Conservation (phyloP, 64 coral and sea anemone genomes). For the Astreopora myriophthalma region DNA sequence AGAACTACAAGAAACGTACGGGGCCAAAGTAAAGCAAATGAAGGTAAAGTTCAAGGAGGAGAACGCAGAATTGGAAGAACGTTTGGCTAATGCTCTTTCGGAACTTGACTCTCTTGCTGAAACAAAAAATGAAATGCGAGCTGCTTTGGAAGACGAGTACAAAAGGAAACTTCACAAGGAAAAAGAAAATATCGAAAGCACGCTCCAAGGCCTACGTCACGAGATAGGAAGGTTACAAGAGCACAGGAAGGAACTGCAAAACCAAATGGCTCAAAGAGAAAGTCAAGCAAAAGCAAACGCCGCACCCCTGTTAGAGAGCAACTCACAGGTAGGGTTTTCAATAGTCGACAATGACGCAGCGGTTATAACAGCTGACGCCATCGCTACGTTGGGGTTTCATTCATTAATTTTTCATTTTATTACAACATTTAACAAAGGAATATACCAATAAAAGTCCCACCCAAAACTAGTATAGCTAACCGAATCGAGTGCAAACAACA, state of each 20-base stretch:
- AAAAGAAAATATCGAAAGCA: conserved; percentile 88
- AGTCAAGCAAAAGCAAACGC: neutral
- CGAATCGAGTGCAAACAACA: too few species aligned
- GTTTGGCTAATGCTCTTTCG: conserved; percentile 52
- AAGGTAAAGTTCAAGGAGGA: conserved; percentile 69
- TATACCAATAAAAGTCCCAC: too few species aligned
- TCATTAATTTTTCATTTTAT: too few species aligned
- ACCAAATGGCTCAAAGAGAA: conserved; percentile 58
- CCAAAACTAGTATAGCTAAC: too few species aligned
- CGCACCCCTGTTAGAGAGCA: neutral
- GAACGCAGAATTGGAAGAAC: conserved; percentile 65
- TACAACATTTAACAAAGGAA: too few species aligned
- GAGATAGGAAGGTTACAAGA: conserved; percentile 73
- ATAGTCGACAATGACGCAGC: neutral
- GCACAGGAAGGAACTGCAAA: conserved; percentile 70
- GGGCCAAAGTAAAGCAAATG: conserved; percentile 59
- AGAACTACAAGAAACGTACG: conserved; percentile 68
- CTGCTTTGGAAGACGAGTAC: conserved; percentile 56
- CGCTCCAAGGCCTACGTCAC: conserved; percentile 57
- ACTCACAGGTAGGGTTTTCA: neutral
- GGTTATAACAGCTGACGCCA: neutral
- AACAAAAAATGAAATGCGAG: conserved; percentile 49
- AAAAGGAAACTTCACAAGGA: conserved; percentile 66
- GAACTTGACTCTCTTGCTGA: conserved; percentile 61
- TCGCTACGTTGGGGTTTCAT: neutral